Evolutionary conservation across 2,113 vertebrate species (phyloP).

Genomic region (Irena cyanogastra): DNA sequence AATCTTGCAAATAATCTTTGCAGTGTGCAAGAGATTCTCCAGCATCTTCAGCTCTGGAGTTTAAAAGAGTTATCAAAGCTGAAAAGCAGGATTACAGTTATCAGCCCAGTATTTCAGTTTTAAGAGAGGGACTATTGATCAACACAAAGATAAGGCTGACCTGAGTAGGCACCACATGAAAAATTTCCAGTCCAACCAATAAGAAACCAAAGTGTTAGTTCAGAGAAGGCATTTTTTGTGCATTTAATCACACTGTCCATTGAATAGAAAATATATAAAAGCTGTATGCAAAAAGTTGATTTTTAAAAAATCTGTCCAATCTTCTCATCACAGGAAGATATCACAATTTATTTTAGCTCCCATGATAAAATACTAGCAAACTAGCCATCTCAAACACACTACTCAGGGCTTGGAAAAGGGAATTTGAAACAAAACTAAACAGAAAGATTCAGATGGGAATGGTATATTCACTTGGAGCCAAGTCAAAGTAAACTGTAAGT

Average conservation of each 20-base stretch:
- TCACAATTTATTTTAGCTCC: not conserved
- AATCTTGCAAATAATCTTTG: conserved; percentile 63
- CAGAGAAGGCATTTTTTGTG: not conserved
- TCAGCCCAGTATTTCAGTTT: conserved; percentile 25
- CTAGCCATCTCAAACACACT: not conserved
- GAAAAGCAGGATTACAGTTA: conserved; percentile 56
- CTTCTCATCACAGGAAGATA: not conserved
- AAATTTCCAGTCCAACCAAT: not conserved
- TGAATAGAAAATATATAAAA: not conserved
- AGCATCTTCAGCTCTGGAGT: conserved; percentile 8
- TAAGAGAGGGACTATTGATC: not conserved
- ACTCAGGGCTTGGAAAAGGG: not conserved
- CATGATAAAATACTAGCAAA: not conserved
- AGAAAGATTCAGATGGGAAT: not conserved
- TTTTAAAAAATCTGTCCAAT: not conserved
- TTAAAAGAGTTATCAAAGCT: conserved; percentile 24
- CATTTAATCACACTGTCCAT: not conserved
- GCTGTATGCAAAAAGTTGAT: not conserved
- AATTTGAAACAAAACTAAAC: not conserved
- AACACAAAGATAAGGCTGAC: not conserved
- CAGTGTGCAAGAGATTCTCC: conserved; percentile 6
- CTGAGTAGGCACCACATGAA: not conserved
- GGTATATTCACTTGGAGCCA: not conserved
- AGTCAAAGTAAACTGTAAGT: not conserved
- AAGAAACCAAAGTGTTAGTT: not conserved